Base-by-base conservation (phyloP, 1,140 invertebrate genomes). In the Neodiprion fabricii region DNA sequence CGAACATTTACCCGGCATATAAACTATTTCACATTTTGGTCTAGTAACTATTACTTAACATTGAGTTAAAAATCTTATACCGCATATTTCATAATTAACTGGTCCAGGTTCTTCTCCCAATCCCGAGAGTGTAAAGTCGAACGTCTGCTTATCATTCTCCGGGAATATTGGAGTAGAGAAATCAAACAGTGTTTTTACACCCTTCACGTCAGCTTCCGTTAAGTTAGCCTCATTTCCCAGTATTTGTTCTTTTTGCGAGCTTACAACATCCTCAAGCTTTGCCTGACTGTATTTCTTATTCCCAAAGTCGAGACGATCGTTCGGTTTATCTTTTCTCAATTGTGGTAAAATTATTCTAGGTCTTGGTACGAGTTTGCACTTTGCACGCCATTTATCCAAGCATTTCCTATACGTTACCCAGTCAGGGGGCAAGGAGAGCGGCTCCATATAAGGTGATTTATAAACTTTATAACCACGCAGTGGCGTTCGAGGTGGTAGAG, bases 381-480 rank as follows among this genome's bases (percentile, higher is more conserved):
- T 71, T 67, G 79, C 53, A 14, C 40, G 66, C 84, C 85, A 87
- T 61, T 73, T 21, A 23, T 75, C 14, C 8, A 83, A 48, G 9
- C 73, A 3, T 40, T 70, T 75, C 72, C 66, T 70, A 74, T 87
- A 81, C 12, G 21, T 4, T 67, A 70, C 75, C 82, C 83, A 87
- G 72, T 88, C 76, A 1, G 78, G 47, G n/a, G 71, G 71, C n/a
- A 66, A 12, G 48, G 74, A 74, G 1, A 83, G 67, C 17, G 76
- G 66, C 75, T 87, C 84, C 9, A 82, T 73, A 66, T 83, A 86
- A 10, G 80, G 86, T 12, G 74, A 80, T 12, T 70, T 28, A 71
- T 70, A 61, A 61, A 61, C 11, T 0, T 17, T 17, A 61, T 0
- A 5, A 61, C 53, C 11, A 14, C 11, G 11, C 69, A 71, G 67